Evolutionary conservation across 2,797 vertebrate species (phyloP), one percentile per base, ranked within the genome.

Genomic region (Nyctalus aviator): DNA sequence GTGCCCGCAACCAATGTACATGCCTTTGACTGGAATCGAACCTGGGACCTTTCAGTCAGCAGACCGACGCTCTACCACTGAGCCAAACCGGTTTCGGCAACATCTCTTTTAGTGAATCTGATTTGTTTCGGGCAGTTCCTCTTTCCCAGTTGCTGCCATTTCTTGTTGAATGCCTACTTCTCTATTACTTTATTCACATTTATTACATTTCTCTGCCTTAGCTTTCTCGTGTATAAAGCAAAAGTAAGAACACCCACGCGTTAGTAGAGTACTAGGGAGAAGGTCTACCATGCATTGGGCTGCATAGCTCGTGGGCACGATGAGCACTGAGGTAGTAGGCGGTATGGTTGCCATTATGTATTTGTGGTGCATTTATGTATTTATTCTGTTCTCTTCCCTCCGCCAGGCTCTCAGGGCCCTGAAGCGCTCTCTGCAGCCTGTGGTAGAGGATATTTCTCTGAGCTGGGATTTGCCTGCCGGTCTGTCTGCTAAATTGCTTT

Each of bases 361-460:
- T n/a, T 23, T 91, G 62, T 30, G 59, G 2, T 88, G 5, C 8
- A 41, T 41, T 41, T 41, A 41, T 41, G 37, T 41, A 7, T 41
- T 66, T 25, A 55, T 37, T 71, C 14, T 88, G 25, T 77, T 59
- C 75, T 88, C 11, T 87, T 59, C 71, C 37, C 41, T 79, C 30
- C 17, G n/a, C 15, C 50, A 98, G 98, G 97, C 82, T 8, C 96
- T 98, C 15, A 93, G 96, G 64, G 88, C 96, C 50, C 97, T 99
- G 85, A 97, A 97, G 68, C 98, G 97, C 68, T 97, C 99, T 75
- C 96, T 99, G 37, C 98, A 99, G 89, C 98, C 98, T 4, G 94
- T 96, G 0, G 98, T 99, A 64, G 95, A 93, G 2, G 96, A 98
- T 41, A 66, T 98, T 30, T 96, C 97, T 50, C 73, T 98, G 53